Evolutionary conservation across 2,113 vertebrate species (phyloP), one percentile per base, ranked within the genome.

Genomic region (Corythornis cristatus): DNA sequence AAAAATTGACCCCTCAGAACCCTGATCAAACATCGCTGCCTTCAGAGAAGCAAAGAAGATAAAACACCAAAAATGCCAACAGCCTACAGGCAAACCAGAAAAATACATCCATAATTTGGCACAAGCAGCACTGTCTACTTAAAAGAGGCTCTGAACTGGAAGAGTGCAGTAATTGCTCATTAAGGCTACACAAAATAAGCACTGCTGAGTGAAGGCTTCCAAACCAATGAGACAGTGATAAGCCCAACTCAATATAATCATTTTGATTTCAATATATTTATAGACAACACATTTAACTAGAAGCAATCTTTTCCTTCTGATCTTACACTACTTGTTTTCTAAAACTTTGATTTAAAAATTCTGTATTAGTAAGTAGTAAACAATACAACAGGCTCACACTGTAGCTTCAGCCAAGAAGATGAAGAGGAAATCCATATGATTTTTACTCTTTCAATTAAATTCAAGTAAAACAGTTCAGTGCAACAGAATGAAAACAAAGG

Each of bases 161-260:
- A 62, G 72, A 89, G 74, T 33, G 43, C 57, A 50, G 84, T 74
- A 95, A 82, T 78, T 85, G 83, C 83, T 81, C 65, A 88, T 93
- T 95, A 89, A 75, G 48, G 91, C 85, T 81, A 94, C 95, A 93
- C 80, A 84, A 95, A 96, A 95, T 50, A 40, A 90, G 54, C 42
- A 61, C 21, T 50, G 45, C 82, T 76, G 33, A 77, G 22, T 40
- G 73, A 92, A 88, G 53, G 20, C 72, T 96, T 96, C 90, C 71
- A 89, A 76, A 88, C 56, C 73, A 84, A 94, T 45, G 61, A 90
- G 71, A 40, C 91, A 88, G 48, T 65, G 82, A 66, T 81, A 80
- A 86, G 68, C 56, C 67, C 6, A 43, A 42, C 82, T 91, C 78
- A 90, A 73, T 33, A 65, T 48, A 83, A 31, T 87, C 74, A 56